These are phyloP conservation scores for Brachyptera risi DNA, from an alignment of 2,888 invertebrate genomes.

Conservation along the genomic window DNA sequence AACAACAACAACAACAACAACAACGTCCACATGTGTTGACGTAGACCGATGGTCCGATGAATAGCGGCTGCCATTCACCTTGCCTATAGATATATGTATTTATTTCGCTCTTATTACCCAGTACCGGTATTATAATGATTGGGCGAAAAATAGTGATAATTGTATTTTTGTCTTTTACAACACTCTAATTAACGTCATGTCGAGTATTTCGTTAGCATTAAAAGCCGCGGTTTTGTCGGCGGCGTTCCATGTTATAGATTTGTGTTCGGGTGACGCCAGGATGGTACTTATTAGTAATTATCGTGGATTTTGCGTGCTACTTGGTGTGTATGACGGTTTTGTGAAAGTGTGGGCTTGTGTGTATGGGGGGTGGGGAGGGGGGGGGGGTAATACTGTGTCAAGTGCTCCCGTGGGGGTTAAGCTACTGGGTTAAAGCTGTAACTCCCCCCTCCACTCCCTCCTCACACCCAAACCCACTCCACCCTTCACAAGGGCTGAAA, in stretches of 20 bases:
- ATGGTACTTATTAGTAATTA: slow-evolving; percentile 13
- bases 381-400: slow-evolving; percentile 24
- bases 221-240: too few relatives aligned
- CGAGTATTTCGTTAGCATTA: too few relatives aligned
- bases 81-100: too few relatives aligned
- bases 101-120: too few relatives aligned
- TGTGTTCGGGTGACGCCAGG: not conserved
- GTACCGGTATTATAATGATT: too few relatives aligned
- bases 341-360: not conserved
- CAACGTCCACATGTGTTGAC: too few relatives aligned
- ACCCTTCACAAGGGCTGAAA: not conserved
- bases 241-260: not conserved
- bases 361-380: not conserved
- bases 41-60: too few relatives aligned
- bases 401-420: slow-evolving; percentile 24
- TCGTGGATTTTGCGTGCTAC: not conserved
- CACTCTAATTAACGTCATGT: too few relatives aligned
- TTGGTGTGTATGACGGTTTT: slow-evolving; percentile 1
- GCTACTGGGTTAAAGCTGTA: not conserved
- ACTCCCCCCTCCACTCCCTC: not conserved
- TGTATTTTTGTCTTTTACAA: too few relatives aligned
- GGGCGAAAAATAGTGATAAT: too few relatives aligned
- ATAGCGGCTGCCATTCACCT: too few relatives aligned
- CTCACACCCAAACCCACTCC: not conserved
- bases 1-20: too few relatives aligned